Percentiles rank a stretch among this genome's conserved stretches.
These are phyloP conservation scores for Physocephala rufipes DNA, from an alignment of 2,888 invertebrate genomes.

Conservation along the genomic window DNA sequence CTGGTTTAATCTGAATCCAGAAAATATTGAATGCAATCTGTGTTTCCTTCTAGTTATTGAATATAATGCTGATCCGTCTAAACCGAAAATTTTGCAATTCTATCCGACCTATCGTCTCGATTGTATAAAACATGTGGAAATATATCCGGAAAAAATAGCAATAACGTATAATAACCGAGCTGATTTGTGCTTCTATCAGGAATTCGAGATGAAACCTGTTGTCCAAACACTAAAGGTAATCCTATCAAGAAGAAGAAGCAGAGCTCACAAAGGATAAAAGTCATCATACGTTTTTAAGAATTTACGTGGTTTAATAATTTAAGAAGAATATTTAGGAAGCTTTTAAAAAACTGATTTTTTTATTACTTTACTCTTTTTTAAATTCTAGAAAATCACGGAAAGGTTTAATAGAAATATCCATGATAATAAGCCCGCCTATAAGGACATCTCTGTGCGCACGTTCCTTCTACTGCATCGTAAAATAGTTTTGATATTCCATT, in stretches of 20 bases:
- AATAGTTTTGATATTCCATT: conserved; percentile 64
- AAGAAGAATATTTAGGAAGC: too few species aligned
- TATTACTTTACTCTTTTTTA: conserved; percentile 5
- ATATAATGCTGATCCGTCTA: conserved; percentile 48
- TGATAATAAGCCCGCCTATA: conserved; percentile 67
- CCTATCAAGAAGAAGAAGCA: too few species aligned
- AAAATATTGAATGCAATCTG: neutral
- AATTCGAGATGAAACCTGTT: conserved; percentile 50
- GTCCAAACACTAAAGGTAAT: conserved; percentile 48
- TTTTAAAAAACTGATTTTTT: too few species aligned
- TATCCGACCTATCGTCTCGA: conserved; percentile 72
- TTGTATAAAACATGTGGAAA: conserved; percentile 72
- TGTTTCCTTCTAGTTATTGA: conserved; percentile 51
- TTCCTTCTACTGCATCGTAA: conserved; percentile 71
- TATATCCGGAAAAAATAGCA: conserved; percentile 68
- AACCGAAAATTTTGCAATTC: conserved; percentile 62
- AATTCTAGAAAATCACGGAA: conserved; percentile 70
- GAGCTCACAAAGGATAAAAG: too few species aligned
- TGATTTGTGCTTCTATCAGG: conserved; percentile 65
- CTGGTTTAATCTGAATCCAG: too few species aligned
- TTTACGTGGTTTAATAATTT: too few species aligned
- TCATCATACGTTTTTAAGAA: too few species aligned
- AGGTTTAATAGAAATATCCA: conserved; percentile 70
- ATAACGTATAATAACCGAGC: conserved; percentile 71
- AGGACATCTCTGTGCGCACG: conserved; percentile 74